phyloP scores from a whole-genome alignment of 1,140 invertebrate genomes.

The Lasioglossum baleicum region DNA sequence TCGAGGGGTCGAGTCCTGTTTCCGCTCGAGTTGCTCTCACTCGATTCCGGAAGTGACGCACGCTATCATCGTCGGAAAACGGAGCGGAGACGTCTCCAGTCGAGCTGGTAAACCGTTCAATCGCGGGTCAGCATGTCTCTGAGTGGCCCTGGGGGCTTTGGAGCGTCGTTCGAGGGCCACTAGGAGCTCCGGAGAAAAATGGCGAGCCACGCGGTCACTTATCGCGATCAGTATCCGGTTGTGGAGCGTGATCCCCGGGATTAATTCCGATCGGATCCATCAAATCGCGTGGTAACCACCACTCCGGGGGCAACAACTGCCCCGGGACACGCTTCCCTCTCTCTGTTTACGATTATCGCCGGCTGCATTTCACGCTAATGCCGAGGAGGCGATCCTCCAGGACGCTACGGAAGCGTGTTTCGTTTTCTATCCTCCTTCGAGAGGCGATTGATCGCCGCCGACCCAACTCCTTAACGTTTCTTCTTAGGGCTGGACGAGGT shows the following conservation, averaged over 20 bases:
- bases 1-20: background rate
- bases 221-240: background rate
- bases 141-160: too few relatives aligned
- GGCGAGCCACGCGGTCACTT: slow-evolving; percentile 30
- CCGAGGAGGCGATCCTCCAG: too few relatives aligned
- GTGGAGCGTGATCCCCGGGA: slow-evolving; percentile 1
- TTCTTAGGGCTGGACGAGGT: background rate
- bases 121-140: background rate
- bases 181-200: background rate
- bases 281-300: slow-evolving; percentile 53
- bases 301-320: slow-evolving; percentile 37
- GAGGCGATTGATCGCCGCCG: background rate
- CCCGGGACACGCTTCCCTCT: slow-evolving; percentile 18
- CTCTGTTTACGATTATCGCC: slow-evolving; percentile 38
- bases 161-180: too few relatives aligned
- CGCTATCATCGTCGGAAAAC: background rate
- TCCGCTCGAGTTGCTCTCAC: background rate
- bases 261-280: slow-evolving; percentile 42
- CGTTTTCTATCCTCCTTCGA: too few relatives aligned
- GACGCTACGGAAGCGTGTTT: too few relatives aligned
- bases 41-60: background rate
- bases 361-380: slow-evolving; percentile 24
- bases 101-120: background rate
- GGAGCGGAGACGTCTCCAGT: background rate
- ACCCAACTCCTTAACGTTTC: background rate